Evolutionary conservation across 2,888 invertebrate genomes (phyloP), one percentile per base, ranked within the genome.

Genomic region (Trichopoda pennipes): DNA sequence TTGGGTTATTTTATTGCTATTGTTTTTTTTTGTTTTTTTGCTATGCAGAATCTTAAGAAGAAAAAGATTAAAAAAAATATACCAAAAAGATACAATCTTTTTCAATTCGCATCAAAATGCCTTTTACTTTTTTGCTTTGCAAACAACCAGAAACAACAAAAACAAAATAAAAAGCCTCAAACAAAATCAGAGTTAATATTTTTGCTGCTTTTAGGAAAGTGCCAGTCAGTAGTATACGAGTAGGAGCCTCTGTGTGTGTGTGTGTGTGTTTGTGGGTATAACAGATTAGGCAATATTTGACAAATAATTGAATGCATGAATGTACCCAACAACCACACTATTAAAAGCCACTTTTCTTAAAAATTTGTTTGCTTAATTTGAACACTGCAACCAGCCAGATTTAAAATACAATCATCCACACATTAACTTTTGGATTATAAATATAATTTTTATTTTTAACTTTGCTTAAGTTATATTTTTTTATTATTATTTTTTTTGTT

Each of bases 41-140:
- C 1, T 23, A 17, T 51, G 17, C 61, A 77, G 55, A 63, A 70
- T 63, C 28, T 55, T 35, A 77, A 61, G 19, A 53, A 60, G 58
- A 76, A 68, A 58, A 56, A 75, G 61, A 38, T 19, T 8, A 6
- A 55, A 55, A 21, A 55, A 16, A 8, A 64, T 12, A 28, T 42
- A 63, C 35, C 42, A 55, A 64, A 47, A 70, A 66, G 78, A 82
- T 78, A 78, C 74, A 78, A 82, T 78, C 81, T 66, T 42, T 66
- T 76, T 49, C 3, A 38, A 12, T 8, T 23, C 55, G 10, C 47
- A 69, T 73, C 49, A 68, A 81, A 80, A 68, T 58, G 61, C 81
- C 77, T 77, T 81, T 81, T 73, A 81, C 73, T 81, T 77, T 76
- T 80, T 74, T 10, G 12, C 38, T 19, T 19, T 19, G 21, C 3